phyloP scores from a whole-genome alignment of 2,888 invertebrate species.

The Acleris cristana region DNA sequence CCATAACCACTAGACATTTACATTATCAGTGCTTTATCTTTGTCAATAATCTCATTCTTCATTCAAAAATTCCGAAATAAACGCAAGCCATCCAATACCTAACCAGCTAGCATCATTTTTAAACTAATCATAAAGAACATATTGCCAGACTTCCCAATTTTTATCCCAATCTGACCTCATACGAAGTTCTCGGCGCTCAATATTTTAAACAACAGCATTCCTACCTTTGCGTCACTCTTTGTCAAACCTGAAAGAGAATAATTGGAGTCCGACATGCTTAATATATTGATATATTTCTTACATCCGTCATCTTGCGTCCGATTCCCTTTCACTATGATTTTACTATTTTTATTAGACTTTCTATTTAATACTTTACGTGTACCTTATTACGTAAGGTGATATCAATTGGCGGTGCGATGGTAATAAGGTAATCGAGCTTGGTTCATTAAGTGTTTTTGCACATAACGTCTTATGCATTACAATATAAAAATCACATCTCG shows the following conservation, averaged over 20 bases:
- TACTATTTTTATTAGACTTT: conserved; percentile 73
- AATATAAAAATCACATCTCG: no score
- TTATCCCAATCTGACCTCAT: no score
- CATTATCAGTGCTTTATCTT: no score
- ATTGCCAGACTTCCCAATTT: no score
- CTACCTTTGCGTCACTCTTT: background rate
- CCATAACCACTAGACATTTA: no score
- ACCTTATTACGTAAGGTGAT: conserved; percentile 58
- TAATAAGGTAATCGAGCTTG: conserved; percentile 15
- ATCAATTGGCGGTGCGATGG: conserved; percentile 42
- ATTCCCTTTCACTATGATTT: conserved; percentile 77
- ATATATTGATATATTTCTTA: conserved; percentile 29
- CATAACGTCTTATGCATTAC: no score
- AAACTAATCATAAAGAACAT: no score
- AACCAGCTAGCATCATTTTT: no score
- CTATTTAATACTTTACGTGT: conserved; percentile 72
- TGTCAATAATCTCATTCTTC: no score
- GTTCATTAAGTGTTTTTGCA: conserved; percentile 1
- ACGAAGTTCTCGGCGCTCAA: background rate
- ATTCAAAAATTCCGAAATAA: no score
- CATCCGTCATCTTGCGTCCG: conserved; percentile 48
- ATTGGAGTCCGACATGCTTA: background rate
- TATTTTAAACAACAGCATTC: background rate
- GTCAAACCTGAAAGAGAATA: background rate
- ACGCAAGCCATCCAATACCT: no score